A percentile compares a stretch with the other conserved stretches of the same genome.
Evolutionary conservation across 2,888 invertebrate species (phyloP).

Genomic region (Xestia xanthographa): DNA sequence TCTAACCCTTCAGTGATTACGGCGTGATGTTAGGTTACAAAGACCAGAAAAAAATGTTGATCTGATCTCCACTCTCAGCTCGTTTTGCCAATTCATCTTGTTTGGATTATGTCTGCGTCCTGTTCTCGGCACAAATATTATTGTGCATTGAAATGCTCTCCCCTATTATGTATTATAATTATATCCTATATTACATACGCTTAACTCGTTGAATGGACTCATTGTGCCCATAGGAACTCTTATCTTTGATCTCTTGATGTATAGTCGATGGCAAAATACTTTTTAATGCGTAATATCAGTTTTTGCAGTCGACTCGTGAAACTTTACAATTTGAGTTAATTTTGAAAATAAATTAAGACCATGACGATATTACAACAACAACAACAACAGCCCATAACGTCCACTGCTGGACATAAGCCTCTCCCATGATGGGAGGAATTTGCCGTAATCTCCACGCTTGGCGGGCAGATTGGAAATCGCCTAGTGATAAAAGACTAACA

Average conservation of each 20-base stretch:
- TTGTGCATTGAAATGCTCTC: slow-evolving; percentile 41
- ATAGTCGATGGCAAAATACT: slow-evolving; percentile 20
- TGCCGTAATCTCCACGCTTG: too few relatives aligned
- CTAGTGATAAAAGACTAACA: too few relatives aligned
- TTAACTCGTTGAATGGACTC: slow-evolving; percentile 77
- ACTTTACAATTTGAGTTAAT: background rate
- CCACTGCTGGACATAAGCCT: too few relatives aligned
- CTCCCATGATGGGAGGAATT: too few relatives aligned
- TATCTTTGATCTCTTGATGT: slow-evolving; percentile 48
- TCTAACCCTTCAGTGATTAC: too few relatives aligned
- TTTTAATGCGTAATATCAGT: background rate
- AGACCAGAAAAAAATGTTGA: background rate
- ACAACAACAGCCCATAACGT: too few relatives aligned
- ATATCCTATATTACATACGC: too few relatives aligned
- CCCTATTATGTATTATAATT: too few relatives aligned
- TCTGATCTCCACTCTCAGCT: background rate
- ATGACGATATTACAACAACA: background rate
- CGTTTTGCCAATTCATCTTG: slow-evolving; percentile 26
- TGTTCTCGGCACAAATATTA: slow-evolving; percentile 36
- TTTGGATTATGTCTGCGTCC: slow-evolving; percentile 17
- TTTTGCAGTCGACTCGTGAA: background rate
- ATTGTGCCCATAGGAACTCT: slow-evolving; percentile 79
- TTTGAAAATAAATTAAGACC: background rate
- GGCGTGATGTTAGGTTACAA: background rate
- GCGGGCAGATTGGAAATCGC: too few relatives aligned